Conservation (phyloP, 2,113 vertebrate species). For the Gymnarchus niloticus region DNA sequence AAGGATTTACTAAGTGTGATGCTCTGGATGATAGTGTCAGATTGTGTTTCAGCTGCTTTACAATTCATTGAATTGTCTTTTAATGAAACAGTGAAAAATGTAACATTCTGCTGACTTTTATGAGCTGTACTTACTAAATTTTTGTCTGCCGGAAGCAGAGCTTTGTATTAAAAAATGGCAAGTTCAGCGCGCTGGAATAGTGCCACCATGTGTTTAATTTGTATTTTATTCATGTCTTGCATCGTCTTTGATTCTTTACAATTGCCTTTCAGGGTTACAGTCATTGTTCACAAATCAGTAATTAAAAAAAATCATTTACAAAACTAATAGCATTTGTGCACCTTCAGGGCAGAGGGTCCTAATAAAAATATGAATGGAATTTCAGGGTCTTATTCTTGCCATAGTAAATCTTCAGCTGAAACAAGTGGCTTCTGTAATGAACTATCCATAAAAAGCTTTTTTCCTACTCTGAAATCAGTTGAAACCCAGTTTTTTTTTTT, state of each 20-base stretch:
- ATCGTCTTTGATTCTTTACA: background rate
- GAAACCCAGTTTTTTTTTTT: conserved; percentile 11
- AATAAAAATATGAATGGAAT: conserved; percentile 2
- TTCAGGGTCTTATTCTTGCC: background rate
- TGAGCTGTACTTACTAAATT: no score
- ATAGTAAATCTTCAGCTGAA: background rate
- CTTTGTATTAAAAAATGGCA: background rate
- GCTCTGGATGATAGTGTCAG: background rate
- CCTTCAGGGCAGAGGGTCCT: background rate
- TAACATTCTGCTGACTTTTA: background rate
- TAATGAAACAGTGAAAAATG: background rate
- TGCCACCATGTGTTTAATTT: background rate
- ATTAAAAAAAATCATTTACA: background rate
- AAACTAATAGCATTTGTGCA: background rate
- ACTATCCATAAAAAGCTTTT: background rate
- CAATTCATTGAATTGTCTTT: background rate
- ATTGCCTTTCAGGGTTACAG: background rate
- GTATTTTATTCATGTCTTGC: background rate
- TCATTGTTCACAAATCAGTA: background rate
- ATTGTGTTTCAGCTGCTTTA: background rate
- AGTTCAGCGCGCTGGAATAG: background rate
- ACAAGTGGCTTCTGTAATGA: background rate
- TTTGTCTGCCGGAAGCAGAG: background rate
- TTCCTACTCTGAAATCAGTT: background rate
- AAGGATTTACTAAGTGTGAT: background rate